A percentile compares a stretch with the other conserved stretches of the same genome.
These are phyloP conservation scores for Tiphia femorata DNA, from an alignment of 2,888 invertebrate species.

Conservation along the genomic window DNA sequence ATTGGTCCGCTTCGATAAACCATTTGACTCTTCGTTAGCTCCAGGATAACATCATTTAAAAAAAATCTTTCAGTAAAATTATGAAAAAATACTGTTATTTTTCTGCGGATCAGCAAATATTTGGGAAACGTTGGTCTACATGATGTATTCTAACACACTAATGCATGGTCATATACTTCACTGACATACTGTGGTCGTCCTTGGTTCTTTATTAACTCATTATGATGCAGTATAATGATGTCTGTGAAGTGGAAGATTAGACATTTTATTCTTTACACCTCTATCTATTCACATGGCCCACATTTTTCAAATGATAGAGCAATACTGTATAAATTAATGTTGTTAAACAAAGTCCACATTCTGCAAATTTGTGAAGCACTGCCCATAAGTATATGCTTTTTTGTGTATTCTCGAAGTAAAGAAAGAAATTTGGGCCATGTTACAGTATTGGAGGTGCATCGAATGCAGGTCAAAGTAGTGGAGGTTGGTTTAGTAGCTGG, in stretches of 20 bases:
- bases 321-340: not conserved
- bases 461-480: slow-evolving; percentile 57
- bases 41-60: too few species aligned
- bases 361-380: too few species aligned
- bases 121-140: too few species aligned
- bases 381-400: not conserved
- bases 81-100: too few species aligned
- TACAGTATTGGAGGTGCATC: slow-evolving; percentile 59
- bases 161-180: not conserved
- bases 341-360: not conserved
- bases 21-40: too few species aligned
- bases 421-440: slow-evolving; percentile 66
- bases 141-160: not conserved
- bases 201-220: not conserved
- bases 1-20: too few species aligned
- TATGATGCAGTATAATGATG: too few species aligned
- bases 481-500: slow-evolving; percentile 76
- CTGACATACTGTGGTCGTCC: not conserved
- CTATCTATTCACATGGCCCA: slow-evolving; percentile 61
- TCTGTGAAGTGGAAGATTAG: too few species aligned
- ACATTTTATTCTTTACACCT: too few species aligned
- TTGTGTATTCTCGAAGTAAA: slow-evolving; percentile 4
- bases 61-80: too few species aligned
- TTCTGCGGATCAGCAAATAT: too few species aligned
- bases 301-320: slow-evolving; percentile 46